Conservation (phyloP, 2,113 vertebrate species). For the Chaetodon auriga region DNA sequence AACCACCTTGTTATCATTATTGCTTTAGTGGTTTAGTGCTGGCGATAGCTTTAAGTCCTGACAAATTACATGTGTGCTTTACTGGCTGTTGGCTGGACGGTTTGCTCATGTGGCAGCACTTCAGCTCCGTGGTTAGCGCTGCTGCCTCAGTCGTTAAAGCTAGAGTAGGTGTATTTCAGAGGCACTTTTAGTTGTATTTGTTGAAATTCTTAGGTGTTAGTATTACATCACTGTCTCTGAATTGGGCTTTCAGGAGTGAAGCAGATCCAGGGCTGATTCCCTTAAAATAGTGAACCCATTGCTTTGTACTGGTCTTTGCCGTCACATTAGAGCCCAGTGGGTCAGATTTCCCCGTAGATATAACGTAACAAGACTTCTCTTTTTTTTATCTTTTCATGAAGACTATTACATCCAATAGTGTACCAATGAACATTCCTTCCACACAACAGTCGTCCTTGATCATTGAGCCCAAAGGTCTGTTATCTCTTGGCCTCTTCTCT, state of each 20-base stretch:
- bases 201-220: background rate
- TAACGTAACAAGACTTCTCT: background rate
- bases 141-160: background rate
- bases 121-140: slow-evolving; percentile 7
- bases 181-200: too few relatives aligned
- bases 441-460: background rate
- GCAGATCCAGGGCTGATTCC: background rate
- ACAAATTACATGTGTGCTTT: background rate
- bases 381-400: background rate
- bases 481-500: background rate
- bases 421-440: background rate
- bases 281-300: background rate
- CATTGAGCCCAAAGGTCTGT: background rate
- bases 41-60: background rate
- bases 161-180: too few relatives aligned
- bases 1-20: background rate
- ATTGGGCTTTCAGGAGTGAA: background rate
- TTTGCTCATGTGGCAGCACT: background rate
- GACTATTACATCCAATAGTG: background rate
- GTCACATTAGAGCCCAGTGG: background rate
- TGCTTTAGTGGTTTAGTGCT: slow-evolving; percentile 14
- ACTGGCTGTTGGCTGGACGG: background rate
- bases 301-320: background rate
- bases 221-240: background rate
- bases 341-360: background rate